A percentile compares a stretch with the other conserved stretches of the same genome.
These are phyloP conservation scores for Eublepharis macularius DNA, from an alignment of 2,113 vertebrate genomes.

Conservation along the genomic window DNA sequence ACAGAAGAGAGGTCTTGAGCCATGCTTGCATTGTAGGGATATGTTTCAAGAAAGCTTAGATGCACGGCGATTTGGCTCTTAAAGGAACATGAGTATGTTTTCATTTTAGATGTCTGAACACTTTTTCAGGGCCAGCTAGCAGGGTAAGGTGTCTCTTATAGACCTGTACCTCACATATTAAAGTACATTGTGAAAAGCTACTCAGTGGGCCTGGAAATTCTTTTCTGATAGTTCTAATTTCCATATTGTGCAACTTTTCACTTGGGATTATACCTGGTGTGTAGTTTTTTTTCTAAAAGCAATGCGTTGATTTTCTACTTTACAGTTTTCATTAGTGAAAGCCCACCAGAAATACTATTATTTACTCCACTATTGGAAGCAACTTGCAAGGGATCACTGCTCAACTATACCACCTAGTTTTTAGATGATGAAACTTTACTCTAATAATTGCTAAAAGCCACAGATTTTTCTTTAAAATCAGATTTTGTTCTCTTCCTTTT, in stretches of 20 bases:
- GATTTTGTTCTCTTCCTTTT: not conserved
- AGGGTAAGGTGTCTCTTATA: too few relatives aligned
- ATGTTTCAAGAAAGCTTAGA: not conserved
- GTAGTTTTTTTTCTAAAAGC: not conserved
- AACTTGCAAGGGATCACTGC: not conserved
- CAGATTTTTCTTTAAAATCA: not conserved
- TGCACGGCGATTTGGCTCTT: slow-evolving; percentile 19
- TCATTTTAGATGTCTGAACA: slow-evolving; percentile 52
- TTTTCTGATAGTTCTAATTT: too few relatives aligned
- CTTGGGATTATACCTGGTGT: not conserved
- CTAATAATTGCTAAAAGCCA: not conserved
- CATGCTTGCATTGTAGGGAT: not conserved
- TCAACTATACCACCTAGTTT: not conserved
- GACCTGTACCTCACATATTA: too few relatives aligned
- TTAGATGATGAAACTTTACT: not conserved
- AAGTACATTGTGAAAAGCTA: too few relatives aligned
- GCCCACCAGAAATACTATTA: not conserved
- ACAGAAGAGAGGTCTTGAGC: not conserved
- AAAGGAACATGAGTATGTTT: slow-evolving; percentile 34
- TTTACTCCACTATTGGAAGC: not conserved
- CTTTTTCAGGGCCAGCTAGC: accelerated
- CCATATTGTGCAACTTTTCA: too few relatives aligned
- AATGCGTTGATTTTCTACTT: accelerated
- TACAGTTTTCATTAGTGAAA: not conserved
- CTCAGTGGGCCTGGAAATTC: too few relatives aligned